Evolutionary conservation across 2,113 vertebrate species (phyloP).

Genomic region (Brienomyrus longianalis): DNA sequence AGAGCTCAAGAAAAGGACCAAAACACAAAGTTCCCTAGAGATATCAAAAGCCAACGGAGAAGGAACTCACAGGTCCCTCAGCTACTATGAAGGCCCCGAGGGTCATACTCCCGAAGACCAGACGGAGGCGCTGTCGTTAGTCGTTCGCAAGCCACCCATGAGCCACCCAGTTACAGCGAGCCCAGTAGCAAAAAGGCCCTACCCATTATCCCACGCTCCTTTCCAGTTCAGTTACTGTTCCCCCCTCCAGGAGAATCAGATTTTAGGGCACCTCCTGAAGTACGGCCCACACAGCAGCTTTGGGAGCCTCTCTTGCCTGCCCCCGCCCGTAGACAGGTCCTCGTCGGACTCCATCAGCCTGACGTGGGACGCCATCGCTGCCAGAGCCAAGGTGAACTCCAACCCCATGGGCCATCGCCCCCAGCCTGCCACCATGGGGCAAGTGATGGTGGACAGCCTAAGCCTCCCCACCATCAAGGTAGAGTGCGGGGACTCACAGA

Average conservation of each 20-base stretch:
- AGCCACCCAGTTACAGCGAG: slow-evolving; percentile 45
- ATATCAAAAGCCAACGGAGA: slow-evolving; percentile 44
- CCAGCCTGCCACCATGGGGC: slow-evolving; percentile 41
- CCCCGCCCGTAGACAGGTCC: slow-evolving; percentile 46
- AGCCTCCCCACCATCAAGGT: slow-evolving; percentile 66
- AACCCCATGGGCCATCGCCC: slow-evolving; percentile 58
- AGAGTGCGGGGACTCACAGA: slow-evolving; percentile 58
- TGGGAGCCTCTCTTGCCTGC: slow-evolving; percentile 39
- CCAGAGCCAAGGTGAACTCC: slow-evolving; percentile 59
- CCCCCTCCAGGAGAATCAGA: slow-evolving; percentile 64
- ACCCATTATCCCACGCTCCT: slow-evolving; percentile 48
- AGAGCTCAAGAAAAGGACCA: slow-evolving; percentile 43
- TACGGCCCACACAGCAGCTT: slow-evolving; percentile 56
- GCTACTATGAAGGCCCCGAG: slow-evolving; percentile 52
- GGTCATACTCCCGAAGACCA: slow-evolving; percentile 52
- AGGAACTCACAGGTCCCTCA: slow-evolving; percentile 44
- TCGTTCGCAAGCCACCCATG: slow-evolving; percentile 52
- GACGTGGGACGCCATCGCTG: slow-evolving; percentile 64
- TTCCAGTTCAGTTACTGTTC: slow-evolving; percentile 54
- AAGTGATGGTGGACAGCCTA: slow-evolving; percentile 51
- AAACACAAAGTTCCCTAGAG: slow-evolving; percentile 37
- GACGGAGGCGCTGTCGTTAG: slow-evolving; percentile 55
- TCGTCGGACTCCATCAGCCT: slow-evolving; percentile 54
- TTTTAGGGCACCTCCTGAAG: slow-evolving; percentile 71
- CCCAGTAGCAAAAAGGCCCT: slow-evolving; percentile 57